Percentiles rank a stretch among this genome's conserved stretches.
Evolutionary conservation across 1,140 invertebrate species (phyloP).

Genomic region (Babylonia areolata): DNA sequence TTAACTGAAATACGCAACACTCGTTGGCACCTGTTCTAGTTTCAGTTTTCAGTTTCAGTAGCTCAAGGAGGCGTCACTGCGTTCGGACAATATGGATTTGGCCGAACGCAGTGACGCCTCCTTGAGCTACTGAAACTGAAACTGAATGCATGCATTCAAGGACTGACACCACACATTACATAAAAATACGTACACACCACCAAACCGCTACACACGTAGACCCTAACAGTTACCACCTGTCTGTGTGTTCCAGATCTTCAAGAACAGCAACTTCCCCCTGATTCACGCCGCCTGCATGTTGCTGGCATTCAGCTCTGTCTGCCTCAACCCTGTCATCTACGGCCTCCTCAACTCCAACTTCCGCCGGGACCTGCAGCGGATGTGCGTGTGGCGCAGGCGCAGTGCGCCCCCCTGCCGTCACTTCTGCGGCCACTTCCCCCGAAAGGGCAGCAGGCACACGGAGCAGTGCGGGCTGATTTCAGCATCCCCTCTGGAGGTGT

Average conservation of each 20-base stretch:
- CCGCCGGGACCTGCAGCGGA: conserved; percentile 38
- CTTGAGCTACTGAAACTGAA: too few species aligned
- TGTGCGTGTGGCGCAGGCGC: background rate
- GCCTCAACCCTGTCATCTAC: conserved; percentile 66
- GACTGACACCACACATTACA: too few species aligned
- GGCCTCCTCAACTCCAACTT: conserved; percentile 69
- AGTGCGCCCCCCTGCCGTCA: background rate
- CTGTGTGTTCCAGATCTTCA: conserved; percentile 45
- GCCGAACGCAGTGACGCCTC: too few species aligned
- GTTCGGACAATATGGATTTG: too few species aligned
- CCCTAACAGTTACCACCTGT: too few species aligned
- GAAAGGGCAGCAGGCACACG: background rate
- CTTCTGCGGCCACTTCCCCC: background rate
- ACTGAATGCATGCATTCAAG: too few species aligned
- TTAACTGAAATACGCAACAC: too few species aligned
- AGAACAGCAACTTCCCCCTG: conserved; percentile 72
- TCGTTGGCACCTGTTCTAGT: too few species aligned
- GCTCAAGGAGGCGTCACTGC: too few species aligned
- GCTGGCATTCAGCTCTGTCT: conserved; percentile 78
- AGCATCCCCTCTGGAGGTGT: background rate
- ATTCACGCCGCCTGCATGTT: conserved; percentile 79
- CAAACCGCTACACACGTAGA: too few species aligned
- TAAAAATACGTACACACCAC: too few species aligned
- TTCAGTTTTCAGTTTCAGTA: too few species aligned
- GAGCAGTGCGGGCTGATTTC: conserved; percentile 1